Evolutionary conservation across 2,888 invertebrate species (phyloP).

Genomic region (Caenorhabditis angaria): DNA sequence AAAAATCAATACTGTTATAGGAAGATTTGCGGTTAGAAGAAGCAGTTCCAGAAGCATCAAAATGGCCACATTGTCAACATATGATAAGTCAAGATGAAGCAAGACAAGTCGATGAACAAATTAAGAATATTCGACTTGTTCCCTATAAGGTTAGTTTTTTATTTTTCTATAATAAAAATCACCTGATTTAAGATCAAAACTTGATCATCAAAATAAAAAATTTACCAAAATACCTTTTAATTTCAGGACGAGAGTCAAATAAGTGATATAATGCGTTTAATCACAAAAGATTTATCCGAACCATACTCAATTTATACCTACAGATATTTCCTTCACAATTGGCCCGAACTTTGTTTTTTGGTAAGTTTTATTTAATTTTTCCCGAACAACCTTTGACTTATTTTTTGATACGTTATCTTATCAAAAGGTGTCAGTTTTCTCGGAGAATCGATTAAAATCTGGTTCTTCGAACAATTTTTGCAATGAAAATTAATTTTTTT

Average conservation of each 20-base stretch:
- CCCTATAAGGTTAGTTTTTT: constrained; percentile 30
- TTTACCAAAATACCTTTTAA: background rate
- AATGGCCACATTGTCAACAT: constrained; percentile 58
- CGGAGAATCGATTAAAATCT: background rate
- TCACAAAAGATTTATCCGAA: constrained; percentile 98
- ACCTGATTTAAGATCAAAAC: background rate
- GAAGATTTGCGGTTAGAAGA: constrained; percentile 27
- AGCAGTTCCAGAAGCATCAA: constrained; percentile 50
- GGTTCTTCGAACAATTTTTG: background rate
- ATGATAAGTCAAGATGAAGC: constrained; percentile 51
- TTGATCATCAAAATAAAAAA: background rate
- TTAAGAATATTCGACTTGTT: constrained; percentile 34
- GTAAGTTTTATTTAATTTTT: constrained; percentile 76
- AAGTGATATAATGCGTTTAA: constrained; percentile 97
- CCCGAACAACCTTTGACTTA: background rate
- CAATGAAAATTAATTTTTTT: background rate
- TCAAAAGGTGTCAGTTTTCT: constrained; percentile 1
- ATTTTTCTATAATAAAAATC: background rate
- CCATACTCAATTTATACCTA: constrained; percentile 99
- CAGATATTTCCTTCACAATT: constrained; percentile 99
- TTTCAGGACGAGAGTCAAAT: constrained; percentile 89
- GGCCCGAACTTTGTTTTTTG: constrained; percentile 98
- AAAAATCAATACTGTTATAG: constrained; percentile 11
- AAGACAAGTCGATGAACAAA: constrained; percentile 29
- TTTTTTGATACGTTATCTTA: constrained; percentile 5